Base-by-base conservation (phyloP, 2,888 invertebrate species). In the Chaitophorus viminalis region DNA sequence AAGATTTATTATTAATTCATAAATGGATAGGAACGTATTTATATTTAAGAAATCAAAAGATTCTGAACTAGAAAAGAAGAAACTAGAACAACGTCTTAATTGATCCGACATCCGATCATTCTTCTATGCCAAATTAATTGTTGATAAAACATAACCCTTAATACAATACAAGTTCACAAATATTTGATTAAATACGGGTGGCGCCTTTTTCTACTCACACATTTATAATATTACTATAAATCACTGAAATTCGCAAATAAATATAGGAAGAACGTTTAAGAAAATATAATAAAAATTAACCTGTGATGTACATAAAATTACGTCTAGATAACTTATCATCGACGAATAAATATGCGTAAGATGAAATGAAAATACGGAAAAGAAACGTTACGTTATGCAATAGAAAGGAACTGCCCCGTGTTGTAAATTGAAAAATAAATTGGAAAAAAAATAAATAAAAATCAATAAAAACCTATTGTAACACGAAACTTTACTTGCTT, bases 241-340 rank as follows among this genome's bases (percentile, higher is more conserved):
- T 39, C 36, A 36, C 39, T 39, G 36, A 60, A 46, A 74, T 54
- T 74, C 36, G 1, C 75, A 17, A 76, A 68, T 31, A 5, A 68
- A 33, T 54, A 60, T 33, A 33, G 6, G 25, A 4, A 52, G 36
- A 78, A 78, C 8, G 14, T 39, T 75, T 39, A 11, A 39, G 25
- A 21, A 83, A 65, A 76, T n/a, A 25, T 14, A 36, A 36, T n/a
- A 5, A n/a, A 79, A 29, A 29, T n/a, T 29, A 0, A 14, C 14
- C 14, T 1, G 4, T 36, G n/a, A n/a, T 65, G 75, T 76, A 82
- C 14, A 25, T 60, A 17, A 82, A 75, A 84, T 65, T 39, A 39
- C 1, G 46, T 68, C 76, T 46, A 84, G 68, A 84, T 76, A 76
- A 76, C 46, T 84, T 76, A 84, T 84, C 84, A 76, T 46, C 14